Percentiles rank a stretch among this genome's conserved stretches.
These are phyloP conservation scores for Lutraria rhynchaena DNA, from an alignment of 1,140 invertebrate species.

Conservation along the genomic window DNA sequence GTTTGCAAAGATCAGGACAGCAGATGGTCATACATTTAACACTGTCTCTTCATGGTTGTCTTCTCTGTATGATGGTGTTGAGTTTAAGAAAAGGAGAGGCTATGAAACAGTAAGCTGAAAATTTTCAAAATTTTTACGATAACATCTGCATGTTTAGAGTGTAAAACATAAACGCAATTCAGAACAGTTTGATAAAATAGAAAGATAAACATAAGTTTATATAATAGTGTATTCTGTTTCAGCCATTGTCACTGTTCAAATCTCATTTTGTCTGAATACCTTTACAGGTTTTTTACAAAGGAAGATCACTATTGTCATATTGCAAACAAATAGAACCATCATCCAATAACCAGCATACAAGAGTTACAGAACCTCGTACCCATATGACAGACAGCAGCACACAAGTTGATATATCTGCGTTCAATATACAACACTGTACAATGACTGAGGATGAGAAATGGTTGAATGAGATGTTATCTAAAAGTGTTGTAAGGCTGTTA, in stretches of 20 bases:
- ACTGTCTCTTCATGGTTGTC: conserved; percentile 32
- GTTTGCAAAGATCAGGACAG: conserved; percentile 20
- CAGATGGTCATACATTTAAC: conserved; percentile 20
- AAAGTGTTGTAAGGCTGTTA: conserved; percentile 22
- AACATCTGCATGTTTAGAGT: too few relatives aligned
- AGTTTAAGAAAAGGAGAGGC: conserved; percentile 24
- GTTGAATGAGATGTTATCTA: conserved; percentile 18
- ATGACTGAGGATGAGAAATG: conserved; percentile 17
- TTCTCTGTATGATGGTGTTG: conserved; percentile 11
- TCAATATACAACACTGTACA: neutral
- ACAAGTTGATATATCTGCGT: neutral
- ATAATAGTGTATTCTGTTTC: too few relatives aligned
- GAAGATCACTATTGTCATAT: conserved; percentile 22
- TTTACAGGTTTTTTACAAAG: conserved; percentile 50
- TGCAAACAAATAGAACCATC: neutral
- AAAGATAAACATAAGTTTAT: too few relatives aligned
- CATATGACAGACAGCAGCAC: neutral
- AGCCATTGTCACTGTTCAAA: too few relatives aligned
- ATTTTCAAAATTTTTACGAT: too few relatives aligned
- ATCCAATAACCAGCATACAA: neutral
- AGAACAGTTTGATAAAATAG: too few relatives aligned
- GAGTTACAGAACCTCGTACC: conserved; percentile 5
- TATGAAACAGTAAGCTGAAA: conserved; percentile 45
- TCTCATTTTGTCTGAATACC: too few relatives aligned
- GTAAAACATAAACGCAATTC: too few relatives aligned